Evolutionary conservation across 2,888 invertebrate genomes (phyloP), one percentile per base, ranked within the genome.

Genomic region (Caenorhabditis uteleia): DNA sequence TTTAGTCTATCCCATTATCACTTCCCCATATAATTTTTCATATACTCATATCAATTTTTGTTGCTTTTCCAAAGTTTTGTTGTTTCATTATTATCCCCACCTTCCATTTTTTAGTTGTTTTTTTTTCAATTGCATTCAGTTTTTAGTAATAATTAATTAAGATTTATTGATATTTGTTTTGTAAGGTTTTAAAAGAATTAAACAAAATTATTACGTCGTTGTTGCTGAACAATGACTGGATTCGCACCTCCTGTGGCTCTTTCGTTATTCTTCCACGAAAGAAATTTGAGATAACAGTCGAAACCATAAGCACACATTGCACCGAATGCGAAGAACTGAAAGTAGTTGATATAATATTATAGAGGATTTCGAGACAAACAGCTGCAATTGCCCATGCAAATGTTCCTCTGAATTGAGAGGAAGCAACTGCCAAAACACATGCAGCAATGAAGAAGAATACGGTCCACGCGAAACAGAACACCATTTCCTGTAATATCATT

Each of bases 251-350:
- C 65, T 14, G 65, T 59, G 18, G 65, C 65, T 33, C 47, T 50
- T 45, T 80, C 80, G 50, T 80, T 69, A 39, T 76, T 68, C 40
- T 76, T 78, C 84, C 89, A 88, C 0, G 87, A 89, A 69, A 86
- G 87, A 84, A 88, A 91, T 84, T 93, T 93, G 34, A 91, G 83
- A 85, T 88, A 91, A 33, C 90, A 89, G 84, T 93, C 93, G 71
- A 87, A 87, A 1, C 88, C 90, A 85, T 92, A 93, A 29, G 88
- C 88, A 23, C 89, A 84, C 89, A 90, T 91, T 18, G 90, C 90
- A 74, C 88, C 88, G 85, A 90, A 92, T 20, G 92, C 92, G 85
- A 93, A 93, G 85, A 92, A 90, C 92, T 92, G 85, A 29, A 88
- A 87, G 74, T 26, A 65, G 16, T 38, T 26, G 18, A 16, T 18